These are phyloP conservation scores for Chydorus sphaericus DNA, from an alignment of 2,888 invertebrate genomes.

Conservation along the genomic window DNA sequence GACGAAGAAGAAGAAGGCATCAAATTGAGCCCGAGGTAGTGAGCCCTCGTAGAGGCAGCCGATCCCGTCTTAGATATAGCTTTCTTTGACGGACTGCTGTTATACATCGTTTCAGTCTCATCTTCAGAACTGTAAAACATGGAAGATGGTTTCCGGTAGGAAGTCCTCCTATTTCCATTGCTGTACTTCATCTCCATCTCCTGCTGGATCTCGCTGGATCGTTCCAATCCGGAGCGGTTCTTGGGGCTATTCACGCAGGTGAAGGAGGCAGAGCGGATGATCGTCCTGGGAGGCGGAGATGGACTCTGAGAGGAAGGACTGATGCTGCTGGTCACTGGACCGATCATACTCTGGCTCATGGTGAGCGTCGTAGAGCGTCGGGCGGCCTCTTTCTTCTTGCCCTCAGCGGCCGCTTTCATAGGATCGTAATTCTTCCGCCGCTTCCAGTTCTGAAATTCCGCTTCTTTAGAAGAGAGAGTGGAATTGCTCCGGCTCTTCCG, in stretches of 20 bases:
- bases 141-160: neutral
- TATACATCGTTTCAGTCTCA: neutral
- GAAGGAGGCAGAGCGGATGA: conserved; percentile 13
- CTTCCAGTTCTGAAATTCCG: conserved; percentile 89
- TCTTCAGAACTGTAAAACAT: conserved; percentile 6
- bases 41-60: neutral
- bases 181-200: neutral
- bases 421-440: conserved; percentile 90
- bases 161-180: neutral
- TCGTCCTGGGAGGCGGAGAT: conserved; percentile 11
- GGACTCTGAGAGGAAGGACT: conserved; percentile 16
- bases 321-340: conserved; percentile 7
- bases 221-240: neutral
- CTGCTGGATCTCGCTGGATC: neutral
- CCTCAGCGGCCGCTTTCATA: conserved; percentile 81
- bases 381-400: conserved; percentile 33
- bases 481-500: conserved; percentile 44
- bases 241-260: conserved; percentile 12
- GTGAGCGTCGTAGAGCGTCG: conserved; percentile 17
- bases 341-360: conserved; percentile 15
- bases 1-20: neutral
- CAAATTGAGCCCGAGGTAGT: neutral
- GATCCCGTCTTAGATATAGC: neutral
- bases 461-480: conserved; percentile 57
- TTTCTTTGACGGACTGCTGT: conserved; percentile 2